These are phyloP conservation scores for Trogon surrucura DNA, from an alignment of 2,113 vertebrate genomes.

Conservation along the genomic window DNA sequence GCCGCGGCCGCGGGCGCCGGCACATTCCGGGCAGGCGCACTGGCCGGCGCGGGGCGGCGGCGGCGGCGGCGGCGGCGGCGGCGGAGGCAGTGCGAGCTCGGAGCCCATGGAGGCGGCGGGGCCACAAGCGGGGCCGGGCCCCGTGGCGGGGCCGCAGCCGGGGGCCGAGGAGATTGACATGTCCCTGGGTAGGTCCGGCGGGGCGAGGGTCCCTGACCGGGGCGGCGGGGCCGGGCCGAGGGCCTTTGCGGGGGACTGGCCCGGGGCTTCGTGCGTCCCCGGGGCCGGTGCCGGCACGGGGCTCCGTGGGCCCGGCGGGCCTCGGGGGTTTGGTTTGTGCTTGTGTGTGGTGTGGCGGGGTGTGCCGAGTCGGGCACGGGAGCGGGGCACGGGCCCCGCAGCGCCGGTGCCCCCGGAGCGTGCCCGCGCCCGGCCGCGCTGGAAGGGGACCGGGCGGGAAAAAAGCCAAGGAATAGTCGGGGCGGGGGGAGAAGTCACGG, in stretches of 20 bases:
- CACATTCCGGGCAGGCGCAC: slow-evolving; percentile 19
- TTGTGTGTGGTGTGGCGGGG: neutral
- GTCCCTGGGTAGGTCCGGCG: slow-evolving; percentile 31
- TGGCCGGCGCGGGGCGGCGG: neutral
- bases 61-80: too few relatives aligned
- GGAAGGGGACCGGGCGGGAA: neutral
- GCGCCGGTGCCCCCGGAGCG: neutral
- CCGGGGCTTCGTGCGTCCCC: neutral
- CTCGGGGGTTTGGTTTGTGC: neutral
- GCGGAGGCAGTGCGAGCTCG: neutral
- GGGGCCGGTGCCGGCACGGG: too few relatives aligned
- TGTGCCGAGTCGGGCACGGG: rapidly evolving
- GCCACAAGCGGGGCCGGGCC: neutral
- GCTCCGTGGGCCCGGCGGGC: neutral
- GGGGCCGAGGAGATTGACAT: slow-evolving; percentile 37
- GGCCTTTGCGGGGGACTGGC: too few relatives aligned
- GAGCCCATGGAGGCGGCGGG: neutral
- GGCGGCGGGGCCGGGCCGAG: neutral
- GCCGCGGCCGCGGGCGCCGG: neutral
- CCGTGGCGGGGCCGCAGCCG: neutral
- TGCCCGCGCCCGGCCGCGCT: rapidly evolving
- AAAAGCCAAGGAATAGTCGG: neutral
- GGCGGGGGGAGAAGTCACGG: neutral
- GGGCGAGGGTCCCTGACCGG: neutral
- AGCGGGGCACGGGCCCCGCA: rapidly evolving